Conservation (phyloP, 2,113 vertebrate species). For the Clarias magur region DNA sequence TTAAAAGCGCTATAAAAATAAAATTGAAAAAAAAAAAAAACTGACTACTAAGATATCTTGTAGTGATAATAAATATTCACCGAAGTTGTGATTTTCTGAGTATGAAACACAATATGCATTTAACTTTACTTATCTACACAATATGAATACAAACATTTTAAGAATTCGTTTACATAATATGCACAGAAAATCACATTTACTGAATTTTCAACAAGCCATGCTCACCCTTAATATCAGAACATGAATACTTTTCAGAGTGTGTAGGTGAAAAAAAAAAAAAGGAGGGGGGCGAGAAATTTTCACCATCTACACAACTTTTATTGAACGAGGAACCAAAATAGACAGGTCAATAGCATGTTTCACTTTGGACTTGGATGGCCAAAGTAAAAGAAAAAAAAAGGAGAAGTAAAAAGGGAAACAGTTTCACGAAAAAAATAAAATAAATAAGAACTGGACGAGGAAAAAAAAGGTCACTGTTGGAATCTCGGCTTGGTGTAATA, state of each 20-base stretch:
- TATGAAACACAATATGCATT: not conserved
- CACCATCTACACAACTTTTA: conserved; percentile 49
- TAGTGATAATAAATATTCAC: not conserved
- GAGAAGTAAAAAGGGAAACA: not conserved
- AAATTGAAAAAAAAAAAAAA: too few relatives aligned
- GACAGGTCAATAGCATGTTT: conserved; percentile 47
- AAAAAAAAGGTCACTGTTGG: not conserved
- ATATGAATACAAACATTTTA: not conserved
- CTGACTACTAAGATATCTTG: too few relatives aligned
- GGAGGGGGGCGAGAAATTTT: conserved; percentile 1
- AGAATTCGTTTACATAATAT: not conserved
- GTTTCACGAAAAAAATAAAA: not conserved
- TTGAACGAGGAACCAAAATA: conserved; percentile 52
- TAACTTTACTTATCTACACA: not conserved
- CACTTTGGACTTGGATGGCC: conserved; percentile 31
- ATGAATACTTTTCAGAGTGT: not conserved
- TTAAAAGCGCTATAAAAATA: too few relatives aligned
- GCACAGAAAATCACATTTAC: not conserved
- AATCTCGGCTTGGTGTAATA: conserved; percentile 19
- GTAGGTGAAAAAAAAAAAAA: not conserved
- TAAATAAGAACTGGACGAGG: not conserved
- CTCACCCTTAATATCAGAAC: not conserved
- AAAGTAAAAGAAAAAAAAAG: conserved; percentile 11
- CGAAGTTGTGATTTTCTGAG: not conserved
- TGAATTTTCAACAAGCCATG: not conserved